phyloP scores from a whole-genome alignment of 1,140 invertebrate genomes.

The Drosophila cardini region DNA sequence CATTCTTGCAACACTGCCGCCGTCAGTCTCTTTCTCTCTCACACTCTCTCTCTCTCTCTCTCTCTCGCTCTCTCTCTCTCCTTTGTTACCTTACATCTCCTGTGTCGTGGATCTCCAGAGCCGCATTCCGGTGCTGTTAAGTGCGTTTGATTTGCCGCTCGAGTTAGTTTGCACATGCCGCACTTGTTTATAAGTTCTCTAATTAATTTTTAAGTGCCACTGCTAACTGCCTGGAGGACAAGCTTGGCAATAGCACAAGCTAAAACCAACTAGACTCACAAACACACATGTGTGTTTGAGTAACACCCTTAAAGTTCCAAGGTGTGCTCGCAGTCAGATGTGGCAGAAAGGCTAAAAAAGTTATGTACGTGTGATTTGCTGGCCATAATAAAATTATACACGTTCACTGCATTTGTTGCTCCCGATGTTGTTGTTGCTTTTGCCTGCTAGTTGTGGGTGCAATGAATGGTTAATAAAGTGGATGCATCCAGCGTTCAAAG shows the following conservation, averaged over 20 bases:
- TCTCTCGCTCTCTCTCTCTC: too few species aligned
- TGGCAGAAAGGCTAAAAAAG: conserved; percentile 67
- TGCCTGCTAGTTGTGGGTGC: conserved; percentile 26
- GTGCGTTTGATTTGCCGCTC: conserved; percentile 82
- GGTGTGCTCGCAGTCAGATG: conserved; percentile 67
- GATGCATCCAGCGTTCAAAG: conserved; percentile 2
- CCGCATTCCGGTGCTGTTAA: conserved; percentile 53
- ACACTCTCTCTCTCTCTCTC: too few species aligned
- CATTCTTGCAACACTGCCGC: conserved; percentile 27
- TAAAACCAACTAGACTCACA: conserved; percentile 26
- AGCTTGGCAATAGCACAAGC: conserved; percentile 17
- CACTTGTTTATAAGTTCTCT: conserved; percentile 83
- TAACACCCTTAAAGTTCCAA: conserved; percentile 57
- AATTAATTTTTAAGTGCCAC: conserved; percentile 81
- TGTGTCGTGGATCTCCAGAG: conserved; percentile 7
- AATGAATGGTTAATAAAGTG: conserved; percentile 34
- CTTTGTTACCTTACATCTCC: too few species aligned
- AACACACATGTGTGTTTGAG: conserved; percentile 10
- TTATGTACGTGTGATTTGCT: conserved; percentile 77
- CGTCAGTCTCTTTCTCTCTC: not conserved
- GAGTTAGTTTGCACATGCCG: conserved; percentile 81
- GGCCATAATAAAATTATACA: conserved; percentile 78
- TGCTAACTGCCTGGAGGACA: conserved; percentile 78
- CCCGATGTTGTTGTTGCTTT: conserved; percentile 8
- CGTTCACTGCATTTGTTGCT: conserved; percentile 16